These are phyloP conservation scores for Labeo calbasu DNA, from an alignment of 2,797 vertebrate species.

Conservation along the genomic window DNA sequence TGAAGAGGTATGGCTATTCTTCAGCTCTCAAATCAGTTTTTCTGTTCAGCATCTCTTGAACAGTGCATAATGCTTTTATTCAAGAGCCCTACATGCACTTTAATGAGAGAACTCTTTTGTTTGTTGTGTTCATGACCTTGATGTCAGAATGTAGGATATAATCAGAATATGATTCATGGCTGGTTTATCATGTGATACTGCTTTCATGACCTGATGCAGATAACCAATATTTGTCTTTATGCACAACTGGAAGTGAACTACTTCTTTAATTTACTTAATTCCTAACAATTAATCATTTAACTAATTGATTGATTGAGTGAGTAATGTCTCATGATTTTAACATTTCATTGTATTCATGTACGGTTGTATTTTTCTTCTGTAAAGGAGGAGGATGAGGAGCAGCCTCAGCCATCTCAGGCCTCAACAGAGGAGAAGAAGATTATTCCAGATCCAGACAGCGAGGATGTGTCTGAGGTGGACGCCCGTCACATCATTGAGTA, in stretches of 20 bases:
- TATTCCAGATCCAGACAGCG: slow-evolving; percentile 89
- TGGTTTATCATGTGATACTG: background rate
- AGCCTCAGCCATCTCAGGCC: slow-evolving; percentile 67
- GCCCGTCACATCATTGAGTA: slow-evolving; percentile 90
- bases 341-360: background rate
- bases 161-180: background rate
- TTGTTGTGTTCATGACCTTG: background rate
- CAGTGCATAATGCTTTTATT: background rate
- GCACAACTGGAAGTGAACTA: no score
- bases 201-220: background rate
- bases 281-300: background rate
- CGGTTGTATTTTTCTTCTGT: background rate
- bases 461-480: slow-evolving; percentile 89
- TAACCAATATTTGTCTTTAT: background rate
- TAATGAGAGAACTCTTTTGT: background rate
- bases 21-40: background rate
- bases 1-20: slow-evolving; percentile 74
- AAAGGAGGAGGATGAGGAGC: slow-evolving; percentile 77
- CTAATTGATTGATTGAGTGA: background rate
- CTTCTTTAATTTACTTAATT: background rate
- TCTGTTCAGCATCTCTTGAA: background rate
- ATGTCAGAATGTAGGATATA: slow-evolving; percentile 18
- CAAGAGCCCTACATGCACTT: background rate
- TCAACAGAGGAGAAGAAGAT: slow-evolving; percentile 88
- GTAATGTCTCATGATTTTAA: background rate